Evolutionary conservation across 2,797 vertebrate species (phyloP), one percentile per base, ranked within the genome.

Genomic region (Epinephelus malabaricus): DNA sequence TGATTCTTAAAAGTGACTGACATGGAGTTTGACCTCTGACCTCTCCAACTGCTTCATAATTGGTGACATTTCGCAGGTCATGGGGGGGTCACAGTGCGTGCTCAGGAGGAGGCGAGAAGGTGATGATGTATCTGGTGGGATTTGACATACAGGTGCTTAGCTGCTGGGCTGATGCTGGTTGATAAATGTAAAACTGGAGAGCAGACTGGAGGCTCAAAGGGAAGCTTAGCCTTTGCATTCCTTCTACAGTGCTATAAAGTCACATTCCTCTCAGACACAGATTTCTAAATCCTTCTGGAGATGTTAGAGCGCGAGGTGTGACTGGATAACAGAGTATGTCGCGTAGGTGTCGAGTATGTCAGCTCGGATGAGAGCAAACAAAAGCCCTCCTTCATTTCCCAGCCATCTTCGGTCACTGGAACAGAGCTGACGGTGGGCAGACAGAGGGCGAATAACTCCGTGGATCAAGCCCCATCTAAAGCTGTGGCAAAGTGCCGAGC

Each of bases 401-500:
- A 55, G 71, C 72, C 55, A 21, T 67, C 74, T 79, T 76, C 58
- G 7, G 72, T 86, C 87, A 70, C 60, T 56, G 73, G 61, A 82
- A 86, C 49, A 43, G 69, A 77, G 68, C 50, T 30, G 58, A 27
- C 47, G 56, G 83, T 86, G 84, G 89, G 87, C 84, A 79, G 83
- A 55, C 66, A 51, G 63, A 81, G 90, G 87, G 88, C 87, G 78
- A 89, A 95, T 94, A 92, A 92, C 94, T 94, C 95, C 81, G 87
- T 94, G 94, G 95, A 95, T 97, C 95, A 95, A 96, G 95, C 95
- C 85, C 92, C 92, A 90, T 95, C 87, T 69, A 47, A 85, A 85
- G 71, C 69, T 60, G 53, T 85, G 89, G 85, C 87, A 80, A 74
- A 70, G 62, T 73, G 83, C 83, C 70, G 67, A 81, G 62, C 78